These are phyloP conservation scores for Paradoxurus hermaphroditus DNA, from an alignment of 2,113 vertebrate species.

Conservation along the genomic window DNA sequence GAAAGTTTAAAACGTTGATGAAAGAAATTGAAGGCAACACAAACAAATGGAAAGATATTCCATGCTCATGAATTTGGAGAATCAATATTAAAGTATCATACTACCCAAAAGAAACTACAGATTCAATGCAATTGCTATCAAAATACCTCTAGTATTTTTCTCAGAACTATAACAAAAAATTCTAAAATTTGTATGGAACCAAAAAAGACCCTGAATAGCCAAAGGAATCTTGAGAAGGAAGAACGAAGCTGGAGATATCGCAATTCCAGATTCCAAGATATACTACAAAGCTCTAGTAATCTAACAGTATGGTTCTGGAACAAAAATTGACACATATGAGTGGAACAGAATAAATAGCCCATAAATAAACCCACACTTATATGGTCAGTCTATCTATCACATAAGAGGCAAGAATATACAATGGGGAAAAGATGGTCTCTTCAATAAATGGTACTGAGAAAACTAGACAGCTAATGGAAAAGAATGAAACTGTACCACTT, in stretches of 20 bases:
- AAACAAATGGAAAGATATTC: neutral
- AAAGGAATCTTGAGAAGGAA: neutral
- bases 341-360: neutral
- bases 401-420: neutral
- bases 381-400: neutral
- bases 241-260: neutral
- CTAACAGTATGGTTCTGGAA: neutral
- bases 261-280: neutral
- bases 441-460: neutral
- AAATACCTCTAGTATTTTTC: neutral
- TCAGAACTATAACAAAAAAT: neutral
- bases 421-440: neutral
- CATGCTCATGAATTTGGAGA: neutral
- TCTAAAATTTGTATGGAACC: neutral
- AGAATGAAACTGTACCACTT: neutral
- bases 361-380: neutral
- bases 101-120: neutral
- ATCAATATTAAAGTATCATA: neutral
- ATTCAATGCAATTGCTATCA: neutral
- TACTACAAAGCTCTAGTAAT: neutral
- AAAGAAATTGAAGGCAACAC: neutral
- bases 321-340: neutral
- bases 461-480: neutral
- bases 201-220: neutral
- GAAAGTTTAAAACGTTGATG: neutral